phyloP scores from a whole-genome alignment of 2,888 invertebrate species.

The Acanthosepion esculentum region DNA sequence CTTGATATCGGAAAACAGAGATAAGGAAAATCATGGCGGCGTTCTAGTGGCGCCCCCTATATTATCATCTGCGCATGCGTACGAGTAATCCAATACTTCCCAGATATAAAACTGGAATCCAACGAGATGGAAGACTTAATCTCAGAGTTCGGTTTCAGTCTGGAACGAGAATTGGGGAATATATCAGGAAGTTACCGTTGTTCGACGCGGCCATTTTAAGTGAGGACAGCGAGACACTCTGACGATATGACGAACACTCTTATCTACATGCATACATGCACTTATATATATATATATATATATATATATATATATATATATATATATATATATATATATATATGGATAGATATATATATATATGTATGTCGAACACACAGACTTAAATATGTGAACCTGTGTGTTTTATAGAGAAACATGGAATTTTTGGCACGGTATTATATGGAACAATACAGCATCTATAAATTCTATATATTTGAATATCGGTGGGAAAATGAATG shows the following conservation, averaged over 20 bases:
- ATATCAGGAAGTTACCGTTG: not conserved
- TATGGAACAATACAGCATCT: too few species aligned
- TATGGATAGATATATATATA: not conserved
- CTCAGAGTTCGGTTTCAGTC: not conserved
- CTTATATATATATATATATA: not conserved
- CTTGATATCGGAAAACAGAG: not conserved
- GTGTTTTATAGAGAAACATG: too few species aligned
- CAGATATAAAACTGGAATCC: slow-evolving; percentile 11
- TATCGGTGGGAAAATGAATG: too few species aligned
- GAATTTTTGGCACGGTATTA: too few species aligned
- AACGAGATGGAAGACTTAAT: slow-evolving; percentile 8
- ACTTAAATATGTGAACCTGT: too few species aligned
- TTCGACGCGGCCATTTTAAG: not conserved
- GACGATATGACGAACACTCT: not conserved
- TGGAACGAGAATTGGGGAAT: not conserved
- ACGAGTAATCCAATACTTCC: not conserved
- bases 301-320: not conserved
- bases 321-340: not conserved
- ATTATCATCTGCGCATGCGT: slow-evolving; percentile 17
- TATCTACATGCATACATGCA: not conserved
- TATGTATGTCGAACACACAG: not conserved
- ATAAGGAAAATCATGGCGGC: not conserved
- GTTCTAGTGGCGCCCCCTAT: not conserved
- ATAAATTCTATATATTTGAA: too few species aligned
- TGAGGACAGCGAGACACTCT: not conserved